phyloP scores from a whole-genome alignment of 2,888 invertebrate species.

The Agonopterix heracliana region DNA sequence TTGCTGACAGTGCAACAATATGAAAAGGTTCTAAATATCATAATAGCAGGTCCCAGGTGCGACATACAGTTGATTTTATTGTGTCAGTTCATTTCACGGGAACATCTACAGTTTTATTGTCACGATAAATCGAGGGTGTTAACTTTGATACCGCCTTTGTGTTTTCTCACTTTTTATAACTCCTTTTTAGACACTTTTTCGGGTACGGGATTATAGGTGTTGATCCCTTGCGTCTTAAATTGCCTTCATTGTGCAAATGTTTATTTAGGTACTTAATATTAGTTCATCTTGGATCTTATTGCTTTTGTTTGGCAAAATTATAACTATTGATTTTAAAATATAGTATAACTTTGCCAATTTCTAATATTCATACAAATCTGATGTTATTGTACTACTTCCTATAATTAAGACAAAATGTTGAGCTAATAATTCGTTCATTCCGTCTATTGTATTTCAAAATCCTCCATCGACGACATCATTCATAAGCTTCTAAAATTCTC shows the following conservation, averaged over 20 bases:
- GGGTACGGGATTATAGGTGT: conserved; percentile 1
- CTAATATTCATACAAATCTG: too few species aligned
- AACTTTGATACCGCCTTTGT: conserved; percentile 22
- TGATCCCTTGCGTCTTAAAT: too few species aligned
- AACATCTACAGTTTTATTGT: conserved; percentile 29
- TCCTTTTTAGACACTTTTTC: conserved; percentile 7
- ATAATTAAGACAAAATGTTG: conserved; percentile 4
- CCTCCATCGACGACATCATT: conserved; percentile 37
- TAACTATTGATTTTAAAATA: too few species aligned
- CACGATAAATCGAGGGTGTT: conserved; percentile 29
- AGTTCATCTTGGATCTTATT: too few species aligned
- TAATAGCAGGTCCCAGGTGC: conserved; percentile 20
- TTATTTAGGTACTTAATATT: too few species aligned
- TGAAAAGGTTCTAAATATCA: conserved; percentile 15
- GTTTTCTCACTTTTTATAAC: conserved; percentile 14
- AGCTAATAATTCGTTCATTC: background rate
- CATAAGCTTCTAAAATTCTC: conserved; percentile 46
- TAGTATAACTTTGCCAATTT: too few species aligned
- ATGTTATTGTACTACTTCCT: too few species aligned
- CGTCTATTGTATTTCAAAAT: conserved; percentile 47
- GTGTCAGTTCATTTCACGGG: conserved; percentile 24
- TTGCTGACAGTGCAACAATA: too few species aligned
- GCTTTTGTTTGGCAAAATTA: too few species aligned
- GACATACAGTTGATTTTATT: conserved; percentile 22
- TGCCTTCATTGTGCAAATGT: too few species aligned